Base-by-base conservation (phyloP, 2,797 vertebrate genomes). In the Falco columbarius region DNA sequence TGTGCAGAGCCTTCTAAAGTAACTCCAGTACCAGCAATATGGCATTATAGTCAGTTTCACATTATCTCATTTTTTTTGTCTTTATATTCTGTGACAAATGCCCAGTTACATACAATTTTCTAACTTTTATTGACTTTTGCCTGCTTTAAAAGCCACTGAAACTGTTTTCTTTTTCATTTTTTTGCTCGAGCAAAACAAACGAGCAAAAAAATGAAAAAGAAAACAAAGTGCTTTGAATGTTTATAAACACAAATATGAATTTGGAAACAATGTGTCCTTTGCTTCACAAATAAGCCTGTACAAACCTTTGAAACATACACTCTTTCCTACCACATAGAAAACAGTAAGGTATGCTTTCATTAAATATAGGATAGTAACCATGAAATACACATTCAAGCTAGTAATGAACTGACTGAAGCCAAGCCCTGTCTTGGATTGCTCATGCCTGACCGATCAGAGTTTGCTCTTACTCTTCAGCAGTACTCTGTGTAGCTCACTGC, bases 121-220 rank as follows among this genome's bases (percentile, higher is more conserved):
- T n/a, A n/a, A 32, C 13, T 68, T 88, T 1, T 65, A 12, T 34
- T 82, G 51, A 40, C 59, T 91, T 94, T 77, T 80, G 19, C 7
- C 17, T 87, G 22, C 38, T 76, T 93, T 44, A 73, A 76, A 17
- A 62, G 13, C 11, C 22, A 15, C 10, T 61, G 0, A 34, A 79
- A 38, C 0, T 34, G 7, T 1, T 16, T 16, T 36, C 30, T 65
- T 68, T 27, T 44, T 3, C 0, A 2, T 46, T 19, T 74, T 74
- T 77, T 79, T 73, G 2, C 5, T 54, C 10, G n/a, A n/a, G n/a
- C n/a, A n/a, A n/a, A n/a, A n/a, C n/a, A n/a, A n/a, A n/a, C n/a
- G n/a, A n/a, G n/a, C n/a, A n/a, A n/a, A n/a, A n/a, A n/a, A n/a
- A n/a, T n/a, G n/a, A n/a, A n/a, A n/a, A n/a, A n/a, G n/a, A n/a